Evolutionary conservation across 1,140 invertebrate genomes (phyloP).

Genomic region (Ceratina australensis): DNA sequence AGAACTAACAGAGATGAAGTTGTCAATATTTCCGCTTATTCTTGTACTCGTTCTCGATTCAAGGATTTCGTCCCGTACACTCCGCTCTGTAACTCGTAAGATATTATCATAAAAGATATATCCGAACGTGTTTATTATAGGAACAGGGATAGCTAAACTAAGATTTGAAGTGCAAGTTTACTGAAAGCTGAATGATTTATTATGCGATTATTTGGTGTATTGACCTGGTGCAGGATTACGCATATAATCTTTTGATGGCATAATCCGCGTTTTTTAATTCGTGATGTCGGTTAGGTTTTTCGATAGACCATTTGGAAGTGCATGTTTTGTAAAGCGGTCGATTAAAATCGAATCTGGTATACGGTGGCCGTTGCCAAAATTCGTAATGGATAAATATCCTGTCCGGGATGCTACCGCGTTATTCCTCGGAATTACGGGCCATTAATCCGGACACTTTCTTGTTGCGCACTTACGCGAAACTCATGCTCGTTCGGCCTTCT

Average conservation of each 20-base stretch:
- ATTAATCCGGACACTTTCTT: conserved; percentile 45
- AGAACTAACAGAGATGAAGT: conserved; percentile 3
- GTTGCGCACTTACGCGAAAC: conserved; percentile 34
- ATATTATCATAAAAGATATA: too few relatives aligned
- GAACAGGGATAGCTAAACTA: too few relatives aligned
- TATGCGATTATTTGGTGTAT: too few relatives aligned
- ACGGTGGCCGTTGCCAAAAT: conserved; percentile 42
- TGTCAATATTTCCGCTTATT: conserved; percentile 25
- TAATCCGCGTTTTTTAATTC: too few relatives aligned
- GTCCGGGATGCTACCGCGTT: conserved; percentile 1
- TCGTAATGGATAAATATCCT: conserved; percentile 39
- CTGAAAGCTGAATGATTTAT: too few relatives aligned
- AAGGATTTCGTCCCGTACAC: too few relatives aligned
- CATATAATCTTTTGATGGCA: too few relatives aligned
- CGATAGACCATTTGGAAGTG: too few relatives aligned
- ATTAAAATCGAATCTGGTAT: conserved; percentile 33
- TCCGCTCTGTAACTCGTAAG: conserved; percentile 6
- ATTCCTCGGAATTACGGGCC: conserved; percentile 36
- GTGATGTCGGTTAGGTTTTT: too few relatives aligned
- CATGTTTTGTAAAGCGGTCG: conserved; percentile 43
- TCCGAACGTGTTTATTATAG: too few relatives aligned
- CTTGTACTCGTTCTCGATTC: not conserved
- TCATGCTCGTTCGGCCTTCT: not conserved
- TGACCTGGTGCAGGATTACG: too few relatives aligned
- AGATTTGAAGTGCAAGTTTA: too few relatives aligned